A percentile compares a stretch with the other conserved stretches of the same genome.
Conservation (phyloP, 2,888 invertebrate genomes). For the Cheilosia impressa region DNA sequence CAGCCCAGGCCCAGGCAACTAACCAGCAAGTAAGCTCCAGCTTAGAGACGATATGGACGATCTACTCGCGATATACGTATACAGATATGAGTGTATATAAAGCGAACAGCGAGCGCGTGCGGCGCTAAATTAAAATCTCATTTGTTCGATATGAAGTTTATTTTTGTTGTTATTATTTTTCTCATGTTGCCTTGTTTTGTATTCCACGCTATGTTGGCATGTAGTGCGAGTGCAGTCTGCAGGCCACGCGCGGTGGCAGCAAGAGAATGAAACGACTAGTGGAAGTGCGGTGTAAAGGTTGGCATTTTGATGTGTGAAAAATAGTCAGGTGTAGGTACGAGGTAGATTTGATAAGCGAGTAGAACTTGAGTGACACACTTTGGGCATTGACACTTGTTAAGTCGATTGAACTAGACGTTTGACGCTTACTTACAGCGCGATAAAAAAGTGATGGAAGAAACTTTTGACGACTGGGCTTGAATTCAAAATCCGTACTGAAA, state of each 20-base stretch:
- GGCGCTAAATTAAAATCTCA: conserved; percentile 67
- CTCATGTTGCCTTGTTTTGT: not conserved
- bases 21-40: conserved; percentile 2
- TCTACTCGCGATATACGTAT: conserved; percentile 29
- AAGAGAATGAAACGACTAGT: conserved; percentile 23
- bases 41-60: conserved; percentile 46
- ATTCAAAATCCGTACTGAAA: too few species aligned
- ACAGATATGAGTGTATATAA: not conserved
- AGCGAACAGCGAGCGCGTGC: conserved; percentile 52
- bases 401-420: conserved; percentile 27
- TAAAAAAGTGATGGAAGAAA: not conserved
- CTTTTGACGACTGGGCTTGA: too few species aligned
- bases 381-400: conserved; percentile 43
- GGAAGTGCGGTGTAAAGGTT: conserved; percentile 8
- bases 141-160: conserved; percentile 44
- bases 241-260: not conserved
- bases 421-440: not conserved
- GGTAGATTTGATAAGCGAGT: conserved; percentile 40
- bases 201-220: conserved; percentile 28
- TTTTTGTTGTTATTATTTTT: conserved; percentile 23
- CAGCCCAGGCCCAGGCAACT: conserved; percentile 19
- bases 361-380: conserved; percentile 46
- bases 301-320: conserved; percentile 10
- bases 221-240: conserved; percentile 34
- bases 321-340: conserved; percentile 17